Base-by-base conservation (phyloP, 2,113 vertebrate species). In the Notothenia coriiceps region DNA sequence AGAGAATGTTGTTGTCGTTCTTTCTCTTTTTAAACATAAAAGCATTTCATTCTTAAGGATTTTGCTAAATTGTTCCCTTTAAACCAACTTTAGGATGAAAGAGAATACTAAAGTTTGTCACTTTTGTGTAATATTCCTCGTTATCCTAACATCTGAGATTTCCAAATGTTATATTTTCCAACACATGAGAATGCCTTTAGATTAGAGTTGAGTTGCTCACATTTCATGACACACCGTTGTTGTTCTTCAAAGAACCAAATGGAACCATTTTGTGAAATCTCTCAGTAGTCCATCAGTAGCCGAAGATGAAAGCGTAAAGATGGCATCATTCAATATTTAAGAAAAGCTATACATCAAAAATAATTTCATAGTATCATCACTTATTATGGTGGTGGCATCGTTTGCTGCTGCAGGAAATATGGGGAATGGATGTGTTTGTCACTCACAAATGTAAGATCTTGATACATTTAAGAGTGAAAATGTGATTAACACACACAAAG, bases 171-270 rank as follows among this genome's bases (percentile, higher is more conserved):
- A 40, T 40, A 40, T 40, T 40, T 13, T 59, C 47, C 46, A 20
- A n/a, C 18, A 7, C 47, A 79, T 49, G 57, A 56, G 46, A 15
- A 40, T 5, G 35, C 35, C 6, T 40, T 40, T 40, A 69, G 25
- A 44, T 62, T 56, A 4, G 47, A 20, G 33, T 63, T 14, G 10
- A 33, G 60, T 67, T 1, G 0, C 17, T 63, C 47, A 55, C 22
- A 72, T 67, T 74, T 76, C n/a, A 5, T 46, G 35, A 66, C 47
- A n/a, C 11, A 55, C 22, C 22, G 22, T 22, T 65, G 62, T 52
- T 68, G 51, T 43, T 60, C 77, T 72, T 80, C 73, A 85, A 85
- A 81, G 81, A 69, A 56, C 61, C 72, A 82, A 82, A 88, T 64
- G 14, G 29, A 81, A 43, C 56, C 65, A 86, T 86, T 83, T 77